Evolutionary conservation across 2,797 vertebrate genomes (phyloP).

Genomic region (Passerculus sandwichensis): DNA sequence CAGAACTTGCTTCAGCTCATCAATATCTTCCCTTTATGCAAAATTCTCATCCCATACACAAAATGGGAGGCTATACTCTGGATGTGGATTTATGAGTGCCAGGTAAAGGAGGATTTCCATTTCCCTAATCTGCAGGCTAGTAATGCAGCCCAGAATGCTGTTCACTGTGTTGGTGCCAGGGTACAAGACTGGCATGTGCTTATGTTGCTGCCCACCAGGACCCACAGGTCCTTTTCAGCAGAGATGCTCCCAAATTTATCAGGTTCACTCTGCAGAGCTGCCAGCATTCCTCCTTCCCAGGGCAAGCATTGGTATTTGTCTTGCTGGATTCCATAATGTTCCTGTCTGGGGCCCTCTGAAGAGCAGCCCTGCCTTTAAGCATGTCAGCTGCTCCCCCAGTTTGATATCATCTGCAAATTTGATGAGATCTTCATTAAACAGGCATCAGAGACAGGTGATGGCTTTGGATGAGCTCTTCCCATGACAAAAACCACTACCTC

Average conservation of each 20-base stretch:
- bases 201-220: neutral
- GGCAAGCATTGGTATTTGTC: neutral
- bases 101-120: neutral
- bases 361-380: neutral
- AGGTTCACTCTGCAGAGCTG: neutral
- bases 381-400: rapidly evolving
- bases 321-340: neutral
- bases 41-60: neutral
- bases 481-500: neutral
- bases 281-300: neutral
- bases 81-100: neutral
- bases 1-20: neutral
- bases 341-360: neutral
- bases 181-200: neutral
- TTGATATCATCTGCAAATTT: neutral
- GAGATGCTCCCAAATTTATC: neutral
- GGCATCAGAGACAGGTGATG: neutral
- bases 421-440: neutral
- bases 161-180: neutral
- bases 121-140: neutral
- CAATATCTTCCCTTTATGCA: neutral
- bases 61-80: neutral
- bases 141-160: neutral
- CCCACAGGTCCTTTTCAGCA: neutral
- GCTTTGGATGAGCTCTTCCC: neutral